These are phyloP conservation scores for Anomalospiza imberbis DNA, from an alignment of 2,797 vertebrate genomes.

Conservation along the genomic window DNA sequence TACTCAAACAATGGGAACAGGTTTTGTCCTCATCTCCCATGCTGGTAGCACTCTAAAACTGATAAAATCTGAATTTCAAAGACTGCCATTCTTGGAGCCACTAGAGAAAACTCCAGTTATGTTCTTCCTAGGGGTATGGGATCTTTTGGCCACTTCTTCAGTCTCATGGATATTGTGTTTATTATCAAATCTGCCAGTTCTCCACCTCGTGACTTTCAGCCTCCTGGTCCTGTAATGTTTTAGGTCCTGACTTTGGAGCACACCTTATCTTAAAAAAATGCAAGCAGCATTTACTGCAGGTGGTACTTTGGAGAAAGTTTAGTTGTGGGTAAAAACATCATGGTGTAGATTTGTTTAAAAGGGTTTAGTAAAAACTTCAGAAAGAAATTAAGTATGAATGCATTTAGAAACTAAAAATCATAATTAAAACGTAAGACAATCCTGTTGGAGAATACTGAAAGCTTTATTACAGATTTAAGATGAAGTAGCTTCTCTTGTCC, in stretches of 20 bases:
- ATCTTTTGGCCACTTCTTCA: background rate
- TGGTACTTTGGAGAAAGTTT: background rate
- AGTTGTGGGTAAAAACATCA: background rate
- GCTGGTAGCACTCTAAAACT: background rate
- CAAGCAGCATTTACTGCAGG: background rate
- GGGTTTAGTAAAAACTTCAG: background rate
- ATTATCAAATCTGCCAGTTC: background rate
- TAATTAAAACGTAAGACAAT: background rate
- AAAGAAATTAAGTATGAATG: background rate
- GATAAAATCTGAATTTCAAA: constrained; percentile 38
- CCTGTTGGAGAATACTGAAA: background rate
- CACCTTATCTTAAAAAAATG: background rate
- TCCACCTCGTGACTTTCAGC: background rate
- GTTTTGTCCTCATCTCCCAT: constrained; percentile 12
- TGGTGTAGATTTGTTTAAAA: background rate
- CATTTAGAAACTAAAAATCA: background rate
- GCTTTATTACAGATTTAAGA: background rate
- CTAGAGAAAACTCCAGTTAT: background rate
- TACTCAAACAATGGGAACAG: constrained; percentile 12
- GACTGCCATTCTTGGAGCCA: background rate
- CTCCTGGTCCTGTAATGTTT: background rate
- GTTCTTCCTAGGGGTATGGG: background rate
- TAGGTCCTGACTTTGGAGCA: background rate
- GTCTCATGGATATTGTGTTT: background rate
- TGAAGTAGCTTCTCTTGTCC: background rate